Evolutionary conservation across 2,113 vertebrate species (phyloP).

Genomic region (Perca schrenkii): DNA sequence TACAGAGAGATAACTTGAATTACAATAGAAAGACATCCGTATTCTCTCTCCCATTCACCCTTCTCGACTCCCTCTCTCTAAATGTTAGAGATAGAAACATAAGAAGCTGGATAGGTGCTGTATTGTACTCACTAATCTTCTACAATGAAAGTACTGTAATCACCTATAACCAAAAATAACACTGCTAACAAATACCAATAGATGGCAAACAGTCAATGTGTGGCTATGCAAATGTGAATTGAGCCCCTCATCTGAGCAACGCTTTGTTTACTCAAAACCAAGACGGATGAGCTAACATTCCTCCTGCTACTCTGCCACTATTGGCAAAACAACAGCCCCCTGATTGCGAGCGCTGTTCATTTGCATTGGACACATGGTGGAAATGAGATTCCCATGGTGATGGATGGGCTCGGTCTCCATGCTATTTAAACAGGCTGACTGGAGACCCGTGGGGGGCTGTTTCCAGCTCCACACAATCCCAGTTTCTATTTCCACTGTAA

Average conservation of each 20-base stretch:
- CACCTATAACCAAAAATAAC: slow-evolving; percentile 3
- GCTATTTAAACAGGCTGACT: slow-evolving; percentile 49
- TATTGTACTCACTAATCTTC: neutral
- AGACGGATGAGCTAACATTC: slow-evolving; percentile 50
- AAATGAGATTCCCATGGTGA: slow-evolving; percentile 65
- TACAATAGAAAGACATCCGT: neutral
- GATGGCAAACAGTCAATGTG: slow-evolving; percentile 24
- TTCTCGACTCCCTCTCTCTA: neutral
- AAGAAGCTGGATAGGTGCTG: neutral
- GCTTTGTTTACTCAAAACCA: slow-evolving; percentile 35
- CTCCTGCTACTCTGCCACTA: slow-evolving; percentile 28
- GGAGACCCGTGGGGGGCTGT: neutral
- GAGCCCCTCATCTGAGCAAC: slow-evolving; percentile 18
- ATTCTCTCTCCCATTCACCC: neutral
- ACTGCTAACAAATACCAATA: neutral
- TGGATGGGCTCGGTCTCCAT: slow-evolving; percentile 47
- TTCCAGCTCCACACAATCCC: slow-evolving; percentile 14
- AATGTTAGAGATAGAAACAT: neutral
- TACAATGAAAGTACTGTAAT: slow-evolving; percentile 2
- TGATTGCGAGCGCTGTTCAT: slow-evolving; percentile 52
- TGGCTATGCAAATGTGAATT: slow-evolving; percentile 40
- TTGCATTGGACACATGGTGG: slow-evolving; percentile 57
- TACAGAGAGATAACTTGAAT: neutral
- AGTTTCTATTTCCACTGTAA: neutral
- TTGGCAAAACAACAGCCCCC: slow-evolving; percentile 47